A percentile compares a stretch with the other conserved stretches of the same genome.
Conservation (phyloP, 2,113 vertebrate species). For the Oryzias woworae region DNA sequence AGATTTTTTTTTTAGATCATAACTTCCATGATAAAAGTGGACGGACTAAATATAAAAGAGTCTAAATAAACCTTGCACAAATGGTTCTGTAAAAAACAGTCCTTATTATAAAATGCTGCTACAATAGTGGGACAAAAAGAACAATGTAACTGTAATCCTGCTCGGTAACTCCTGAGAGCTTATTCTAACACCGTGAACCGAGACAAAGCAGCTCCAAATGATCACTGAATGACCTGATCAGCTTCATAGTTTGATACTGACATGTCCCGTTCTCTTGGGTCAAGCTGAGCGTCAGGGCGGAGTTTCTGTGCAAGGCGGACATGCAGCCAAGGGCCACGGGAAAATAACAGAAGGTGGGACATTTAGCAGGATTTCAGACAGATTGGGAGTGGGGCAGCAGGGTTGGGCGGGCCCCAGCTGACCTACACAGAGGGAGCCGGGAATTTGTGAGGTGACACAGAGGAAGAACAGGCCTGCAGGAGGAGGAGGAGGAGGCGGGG, state of each 20-base stretch:
- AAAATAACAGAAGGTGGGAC: conserved; percentile 56
- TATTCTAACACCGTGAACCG: conserved; percentile 10
- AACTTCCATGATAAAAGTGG: no score
- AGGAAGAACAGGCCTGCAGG: conserved; percentile 57
- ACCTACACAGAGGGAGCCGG: conserved; percentile 60
- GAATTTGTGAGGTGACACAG: conserved; percentile 56
- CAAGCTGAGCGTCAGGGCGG: conserved; percentile 15
- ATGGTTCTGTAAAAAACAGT: no score
- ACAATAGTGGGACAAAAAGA: no score
- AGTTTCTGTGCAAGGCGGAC: conserved; percentile 31
- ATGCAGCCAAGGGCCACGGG: conserved; percentile 61
- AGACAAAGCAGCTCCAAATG: conserved; percentile 18
- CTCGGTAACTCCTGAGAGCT: background rate
- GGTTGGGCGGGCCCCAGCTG: conserved; percentile 58
- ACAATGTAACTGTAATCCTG: no score
- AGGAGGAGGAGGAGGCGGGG: conserved; percentile 59
- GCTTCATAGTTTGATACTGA: conserved; percentile 16
- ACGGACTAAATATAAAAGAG: no score
- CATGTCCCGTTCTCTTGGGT: conserved; percentile 1
- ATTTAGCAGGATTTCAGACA: conserved; percentile 40
- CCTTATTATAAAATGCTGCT: no score
- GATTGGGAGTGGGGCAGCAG: conserved; percentile 29
- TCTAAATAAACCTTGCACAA: no score
- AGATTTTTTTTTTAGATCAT: no score
- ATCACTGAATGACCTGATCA: background rate